Conservation (phyloP, 2,113 vertebrate genomes). For the Sialia sialis region DNA sequence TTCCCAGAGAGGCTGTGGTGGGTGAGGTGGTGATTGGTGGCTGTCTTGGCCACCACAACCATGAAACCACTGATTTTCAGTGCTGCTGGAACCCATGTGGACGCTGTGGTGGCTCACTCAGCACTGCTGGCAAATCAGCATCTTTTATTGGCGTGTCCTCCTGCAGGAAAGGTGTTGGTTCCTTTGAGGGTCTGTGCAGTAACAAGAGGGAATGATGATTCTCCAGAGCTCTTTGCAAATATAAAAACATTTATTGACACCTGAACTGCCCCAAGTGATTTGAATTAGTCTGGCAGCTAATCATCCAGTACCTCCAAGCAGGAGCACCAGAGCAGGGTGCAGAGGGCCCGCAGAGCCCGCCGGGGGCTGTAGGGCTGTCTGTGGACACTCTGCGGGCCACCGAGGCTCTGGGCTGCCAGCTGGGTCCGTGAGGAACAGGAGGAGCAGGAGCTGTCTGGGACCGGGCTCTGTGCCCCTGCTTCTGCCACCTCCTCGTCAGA, state of each 20-base stretch:
- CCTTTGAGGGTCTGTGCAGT: neutral
- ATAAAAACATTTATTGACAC: neutral
- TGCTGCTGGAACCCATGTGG: neutral
- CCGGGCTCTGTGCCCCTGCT: neutral
- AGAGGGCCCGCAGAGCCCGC: neutral
- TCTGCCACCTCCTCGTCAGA: neutral
- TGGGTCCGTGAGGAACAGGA: rapidly evolving
- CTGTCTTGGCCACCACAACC: rapidly evolving
- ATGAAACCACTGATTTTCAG: neutral
- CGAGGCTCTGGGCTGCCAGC: neutral
- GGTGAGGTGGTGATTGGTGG: neutral
- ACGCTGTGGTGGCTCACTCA: neutral
- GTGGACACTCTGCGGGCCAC: rapidly evolving
- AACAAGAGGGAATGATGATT: rapidly evolving
- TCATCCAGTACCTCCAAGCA: neutral
- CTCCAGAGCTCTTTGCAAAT: neutral
- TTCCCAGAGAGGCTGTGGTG: neutral
- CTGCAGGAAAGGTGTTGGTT: neutral
- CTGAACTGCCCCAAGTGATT: neutral
- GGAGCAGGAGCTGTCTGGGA: neutral
- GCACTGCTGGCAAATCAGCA: neutral
- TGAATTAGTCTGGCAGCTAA: neutral
- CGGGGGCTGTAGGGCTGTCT: neutral
- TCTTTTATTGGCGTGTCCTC: rapidly evolving
- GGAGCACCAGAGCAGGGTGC: neutral